Conservation (phyloP, 2,888 invertebrate genomes). For the Folsomia candida region DNA sequence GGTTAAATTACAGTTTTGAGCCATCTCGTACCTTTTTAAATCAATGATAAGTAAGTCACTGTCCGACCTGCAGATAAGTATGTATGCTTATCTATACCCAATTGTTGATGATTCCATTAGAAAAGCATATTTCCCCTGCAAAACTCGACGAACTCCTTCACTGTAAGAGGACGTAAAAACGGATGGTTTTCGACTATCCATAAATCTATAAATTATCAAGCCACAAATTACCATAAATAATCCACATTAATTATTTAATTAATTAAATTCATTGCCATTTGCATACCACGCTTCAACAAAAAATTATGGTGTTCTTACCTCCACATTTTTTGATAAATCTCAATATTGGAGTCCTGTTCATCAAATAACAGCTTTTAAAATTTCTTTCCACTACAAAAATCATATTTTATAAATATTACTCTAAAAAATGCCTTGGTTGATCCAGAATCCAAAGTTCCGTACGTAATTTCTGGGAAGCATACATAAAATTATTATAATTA, state of each 20-base stretch:
- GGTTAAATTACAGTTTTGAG: constrained; percentile 79
- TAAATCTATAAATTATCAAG: too few relatives aligned
- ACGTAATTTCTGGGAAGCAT: too few relatives aligned
- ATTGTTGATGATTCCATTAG: constrained; percentile 94
- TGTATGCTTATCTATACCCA: too few relatives aligned
- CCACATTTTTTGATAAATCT: constrained; percentile 93
- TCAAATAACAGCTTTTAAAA: background rate
- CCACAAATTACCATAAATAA: too few relatives aligned
- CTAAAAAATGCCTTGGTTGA: constrained; percentile 87
- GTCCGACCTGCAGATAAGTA: too few relatives aligned
- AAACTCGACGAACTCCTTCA: constrained; percentile 72
- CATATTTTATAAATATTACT: constrained; percentile 54
- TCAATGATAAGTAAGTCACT: too few relatives aligned
- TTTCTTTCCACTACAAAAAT: background rate
- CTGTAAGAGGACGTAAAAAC: constrained; percentile 73
- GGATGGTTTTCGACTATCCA: constrained; percentile 73
- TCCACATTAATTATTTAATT: too few relatives aligned
- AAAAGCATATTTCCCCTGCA: constrained; percentile 90
- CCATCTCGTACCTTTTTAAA: constrained; percentile 76
- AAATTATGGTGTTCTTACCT: too few relatives aligned
- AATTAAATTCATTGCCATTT: too few relatives aligned
- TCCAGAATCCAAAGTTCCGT: constrained; percentile 78
- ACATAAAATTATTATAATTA: too few relatives aligned
- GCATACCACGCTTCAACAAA: too few relatives aligned
- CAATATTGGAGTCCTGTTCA: constrained; percentile 80